phyloP scores from a whole-genome alignment of 2,888 invertebrate genomes.

The Luperina nickerlii region DNA sequence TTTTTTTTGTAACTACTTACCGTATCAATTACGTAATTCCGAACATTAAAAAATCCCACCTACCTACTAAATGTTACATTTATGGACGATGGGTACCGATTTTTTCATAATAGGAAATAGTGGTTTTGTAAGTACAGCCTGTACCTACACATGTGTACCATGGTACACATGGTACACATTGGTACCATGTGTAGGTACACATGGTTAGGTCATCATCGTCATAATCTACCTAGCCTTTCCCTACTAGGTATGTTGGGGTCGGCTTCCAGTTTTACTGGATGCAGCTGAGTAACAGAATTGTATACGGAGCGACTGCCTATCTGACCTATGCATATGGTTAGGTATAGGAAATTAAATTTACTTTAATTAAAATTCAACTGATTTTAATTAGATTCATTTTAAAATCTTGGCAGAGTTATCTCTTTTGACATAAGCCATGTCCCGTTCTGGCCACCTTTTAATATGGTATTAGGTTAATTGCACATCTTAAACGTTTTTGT shows the following conservation, averaged over 20 bases:
- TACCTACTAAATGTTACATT: neutral
- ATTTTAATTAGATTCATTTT: neutral
- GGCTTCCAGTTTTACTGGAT: neutral
- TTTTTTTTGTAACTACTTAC: constrained; percentile 9
- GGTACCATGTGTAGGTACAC: too few relatives aligned
- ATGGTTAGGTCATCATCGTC: neutral
- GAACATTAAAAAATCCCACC: neutral
- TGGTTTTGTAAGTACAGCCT: neutral
- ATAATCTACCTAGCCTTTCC: neutral
- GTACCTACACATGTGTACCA: too few relatives aligned
- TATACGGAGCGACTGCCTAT: neutral
- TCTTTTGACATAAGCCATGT: constrained; percentile 14
- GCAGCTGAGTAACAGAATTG: neutral
- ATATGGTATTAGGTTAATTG: constrained; percentile 49
- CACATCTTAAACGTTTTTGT: constrained; percentile 37
- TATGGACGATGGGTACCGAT: neutral
- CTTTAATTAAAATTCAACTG: neutral
- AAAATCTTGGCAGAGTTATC: neutral
- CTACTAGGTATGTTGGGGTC: neutral
- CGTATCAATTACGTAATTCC: neutral
- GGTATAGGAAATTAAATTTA: too few relatives aligned
- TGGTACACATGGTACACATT: too few relatives aligned
- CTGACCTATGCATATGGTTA: neutral
- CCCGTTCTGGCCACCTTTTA: constrained; percentile 18
- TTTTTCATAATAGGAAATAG: neutral